phyloP scores from a whole-genome alignment of 2,113 vertebrate species.

The Thunnus maccoyii region DNA sequence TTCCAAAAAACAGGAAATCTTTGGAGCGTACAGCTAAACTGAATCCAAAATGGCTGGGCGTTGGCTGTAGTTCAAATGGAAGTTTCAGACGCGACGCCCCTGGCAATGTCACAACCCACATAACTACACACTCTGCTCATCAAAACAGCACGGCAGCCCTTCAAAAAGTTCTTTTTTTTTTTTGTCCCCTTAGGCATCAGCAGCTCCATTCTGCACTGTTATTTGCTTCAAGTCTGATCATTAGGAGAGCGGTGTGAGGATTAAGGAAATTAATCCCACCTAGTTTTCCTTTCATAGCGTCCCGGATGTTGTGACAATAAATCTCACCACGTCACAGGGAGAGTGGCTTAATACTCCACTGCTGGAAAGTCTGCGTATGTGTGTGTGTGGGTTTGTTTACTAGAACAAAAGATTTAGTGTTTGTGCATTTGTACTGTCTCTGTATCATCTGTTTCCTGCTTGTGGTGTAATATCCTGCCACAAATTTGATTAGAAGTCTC shows the following conservation, averaged over 20 bases:
- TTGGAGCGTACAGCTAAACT: conserved; percentile 7
- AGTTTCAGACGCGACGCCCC: conserved; percentile 30
- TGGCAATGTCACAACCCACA: conserved; percentile 56
- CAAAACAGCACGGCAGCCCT: conserved; percentile 1
- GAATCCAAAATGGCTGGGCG: conserved; percentile 8
- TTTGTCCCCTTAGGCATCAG: conserved; percentile 23
- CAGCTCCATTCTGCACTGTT: conserved; percentile 8
- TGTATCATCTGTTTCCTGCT: not conserved
- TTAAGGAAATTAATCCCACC: conserved; percentile 10
- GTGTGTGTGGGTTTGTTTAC: conserved; percentile 1
- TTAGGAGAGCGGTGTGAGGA: conserved; percentile 29
- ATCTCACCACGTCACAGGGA: not conserved
- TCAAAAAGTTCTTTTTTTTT: conserved; percentile 10
- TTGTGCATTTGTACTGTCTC: not conserved
- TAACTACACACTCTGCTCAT: conserved; percentile 1
- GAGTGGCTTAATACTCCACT: not conserved
- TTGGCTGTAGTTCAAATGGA: conserved; percentile 43
- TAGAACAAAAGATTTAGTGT: not conserved
- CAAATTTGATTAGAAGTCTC: conserved; percentile 23
- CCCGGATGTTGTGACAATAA: not conserved
- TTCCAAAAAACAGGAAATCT: conserved; percentile 9
- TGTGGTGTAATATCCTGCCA: conserved; percentile 18
- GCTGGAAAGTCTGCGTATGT: not conserved
- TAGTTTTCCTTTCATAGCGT: not conserved
- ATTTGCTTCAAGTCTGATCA: conserved; percentile 46